Evolutionary conservation across 2,113 vertebrate species (phyloP), one percentile per base, ranked within the genome.

Genomic region (Origma solitaria): DNA sequence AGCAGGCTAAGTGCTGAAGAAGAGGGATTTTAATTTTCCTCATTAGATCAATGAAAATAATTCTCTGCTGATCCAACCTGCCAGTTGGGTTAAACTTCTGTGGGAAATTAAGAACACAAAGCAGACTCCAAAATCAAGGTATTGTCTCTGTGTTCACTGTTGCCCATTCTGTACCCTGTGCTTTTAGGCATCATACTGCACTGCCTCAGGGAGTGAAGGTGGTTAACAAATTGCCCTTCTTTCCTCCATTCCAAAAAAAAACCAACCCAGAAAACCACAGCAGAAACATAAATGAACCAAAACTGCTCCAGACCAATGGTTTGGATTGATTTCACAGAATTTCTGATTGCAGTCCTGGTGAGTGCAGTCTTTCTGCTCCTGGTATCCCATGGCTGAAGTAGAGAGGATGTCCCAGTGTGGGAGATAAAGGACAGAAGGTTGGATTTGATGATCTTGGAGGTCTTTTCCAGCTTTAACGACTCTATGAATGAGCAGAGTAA

Each of bases 101-200:
- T 15, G 9, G 49, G 24, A 79, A 82, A 68, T 9, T 42, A 40
- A 57, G 82, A 79, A 15, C 28, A 70, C 3, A 47, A 65, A 73
- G 11, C 21, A 45, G 20, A 4, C 6, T 90, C 25, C 25, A 71
- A 86, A 71, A 82, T 47, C n/a, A 50, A 86, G 8, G 8, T 84
- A 15, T 44, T 51, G 9, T 38, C 35, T 42, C 24, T 51, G 14
- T 68, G 45, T 23, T 73, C 7, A 9, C 7, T 31, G 18, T 27
- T 94, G 33, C 20, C 27, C 9, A 10, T 68, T 65, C 33, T 51
- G 31, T 58, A 42, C 13, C 19, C 9, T 57, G 10, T 69, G 17
- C 9, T 76, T 47, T 11, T 42, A 28, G 25, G 13, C 27, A 82
- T 20, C 0, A 0, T 22, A 30, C 4, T 66, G 9, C 4, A 7